Base-by-base conservation (phyloP, 2,888 invertebrate species). In the Lissocephala sabroskyi region DNA sequence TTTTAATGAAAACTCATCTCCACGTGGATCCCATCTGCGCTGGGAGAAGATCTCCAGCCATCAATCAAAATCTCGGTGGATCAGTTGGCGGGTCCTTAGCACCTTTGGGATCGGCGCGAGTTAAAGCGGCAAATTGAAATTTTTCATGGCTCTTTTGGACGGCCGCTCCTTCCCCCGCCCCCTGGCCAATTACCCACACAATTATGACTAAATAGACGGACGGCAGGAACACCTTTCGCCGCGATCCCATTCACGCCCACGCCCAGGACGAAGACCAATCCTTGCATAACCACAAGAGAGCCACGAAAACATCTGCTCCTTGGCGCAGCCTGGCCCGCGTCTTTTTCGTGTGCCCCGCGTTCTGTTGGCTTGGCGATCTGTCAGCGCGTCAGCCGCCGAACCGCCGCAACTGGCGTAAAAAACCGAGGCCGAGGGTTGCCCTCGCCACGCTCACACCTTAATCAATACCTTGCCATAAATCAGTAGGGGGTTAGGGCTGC, bases 161-260 rank as follows among this genome's bases (percentile, higher is more conserved):
- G 16, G 3, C 14, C n/a, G n/a, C n/a, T n/a, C n/a, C n/a, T n/a
- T n/a, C n/a, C n/a, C n/a, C n/a, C n/a, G n/a, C n/a, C n/a, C n/a
- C n/a, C n/a, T n/a, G 23, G 37, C 56, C 73, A 67, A 80, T 73
- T 78, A 78, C 44, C 60, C 61, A 57, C 50, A 54, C 64, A 79
- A 79, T 73, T 74, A 79, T 59, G 58, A 57, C 65, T 45, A 54
- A 52, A 54, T 41, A 47, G 45, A 46, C 60, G 56, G 23, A 7
- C 23, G 4, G 35, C 63, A 63, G 56, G 58, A 58, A 51, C 36
- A 14, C n/a, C 10, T 35, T 35, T 16, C 16, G 16, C 35, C 35
- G 10, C 14, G 16, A 7, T 16, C 10, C 7, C 23, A 23, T 23
- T 23, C 36, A 49, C 26, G 44, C 45, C 36, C 42, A 50, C 65